phyloP scores from a whole-genome alignment of 2,888 invertebrate genomes.

The Drosophila limbata region DNA sequence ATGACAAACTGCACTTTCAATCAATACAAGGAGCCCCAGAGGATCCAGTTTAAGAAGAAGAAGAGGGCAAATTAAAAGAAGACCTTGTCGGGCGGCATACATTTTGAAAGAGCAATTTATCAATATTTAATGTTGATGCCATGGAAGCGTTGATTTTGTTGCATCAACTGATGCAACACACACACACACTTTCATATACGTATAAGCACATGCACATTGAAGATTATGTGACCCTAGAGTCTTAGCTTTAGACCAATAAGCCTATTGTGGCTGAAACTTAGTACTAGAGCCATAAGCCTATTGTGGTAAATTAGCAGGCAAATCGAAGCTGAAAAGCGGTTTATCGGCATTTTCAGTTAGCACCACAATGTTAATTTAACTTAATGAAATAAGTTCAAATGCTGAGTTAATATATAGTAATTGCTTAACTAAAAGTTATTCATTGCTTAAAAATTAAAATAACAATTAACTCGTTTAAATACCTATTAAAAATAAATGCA shows the following conservation, averaged over 20 bases:
- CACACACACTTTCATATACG: background rate
- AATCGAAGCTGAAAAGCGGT: slow-evolving; percentile 1
- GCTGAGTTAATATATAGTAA: background rate
- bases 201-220: background rate
- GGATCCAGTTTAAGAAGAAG: background rate
- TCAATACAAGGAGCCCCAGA: slow-evolving; percentile 7
- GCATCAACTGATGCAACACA: slow-evolving; percentile 7
- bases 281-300: slow-evolving; percentile 20
- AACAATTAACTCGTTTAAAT: background rate
- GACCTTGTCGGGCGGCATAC: background rate
- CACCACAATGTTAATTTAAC: background rate
- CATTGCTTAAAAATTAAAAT: background rate
- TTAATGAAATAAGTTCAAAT: background rate
- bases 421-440: background rate
- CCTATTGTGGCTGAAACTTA: slow-evolving; percentile 9
- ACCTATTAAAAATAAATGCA: too few relatives aligned
- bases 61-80: slow-evolving; percentile 3
- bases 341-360: background rate
- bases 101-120: slow-evolving; percentile 12
- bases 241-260: background rate
- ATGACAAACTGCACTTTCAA: slow-evolving; percentile 38
- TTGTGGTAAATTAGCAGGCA: slow-evolving; percentile 29
- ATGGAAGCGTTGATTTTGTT: slow-evolving; percentile 34
- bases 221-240: slow-evolving; percentile 8
- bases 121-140: slow-evolving; percentile 33